These are phyloP conservation scores for Leptopilina myrica DNA, from an alignment of 2,888 invertebrate species.

Conservation along the genomic window DNA sequence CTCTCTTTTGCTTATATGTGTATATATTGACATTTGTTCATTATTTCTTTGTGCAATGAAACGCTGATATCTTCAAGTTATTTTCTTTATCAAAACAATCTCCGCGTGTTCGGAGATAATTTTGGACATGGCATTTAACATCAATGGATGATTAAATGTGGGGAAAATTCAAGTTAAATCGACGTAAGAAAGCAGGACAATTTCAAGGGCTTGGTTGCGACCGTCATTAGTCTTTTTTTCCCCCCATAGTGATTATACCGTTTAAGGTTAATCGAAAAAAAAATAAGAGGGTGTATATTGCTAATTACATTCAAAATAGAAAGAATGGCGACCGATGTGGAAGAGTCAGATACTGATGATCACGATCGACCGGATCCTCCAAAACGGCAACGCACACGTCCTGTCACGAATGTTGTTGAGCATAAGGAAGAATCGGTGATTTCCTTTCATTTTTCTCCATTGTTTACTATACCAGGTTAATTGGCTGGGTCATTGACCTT, in stretches of 20 bases:
- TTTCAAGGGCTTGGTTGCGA: slow-evolving; percentile 28
- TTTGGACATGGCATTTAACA: slow-evolving; percentile 3
- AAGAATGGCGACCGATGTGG: slow-evolving; percentile 72
- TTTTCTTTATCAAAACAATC: slow-evolving; percentile 33
- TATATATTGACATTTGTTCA: slow-evolving; percentile 42
- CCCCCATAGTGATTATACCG: neutral
- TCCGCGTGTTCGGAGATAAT: slow-evolving; percentile 15
- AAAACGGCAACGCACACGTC: slow-evolving; percentile 65
- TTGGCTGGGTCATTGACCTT: slow-evolving; percentile 36
- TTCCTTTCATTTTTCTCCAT: slow-evolving; percentile 36
- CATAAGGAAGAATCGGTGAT: slow-evolving; percentile 49
- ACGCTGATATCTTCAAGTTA: slow-evolving; percentile 34
- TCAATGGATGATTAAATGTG: slow-evolving; percentile 13
- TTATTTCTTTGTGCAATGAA: slow-evolving; percentile 40
- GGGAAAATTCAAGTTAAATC: neutral
- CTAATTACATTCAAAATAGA: slow-evolving; percentile 38
- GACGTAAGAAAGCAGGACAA: neutral
- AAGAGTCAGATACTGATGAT: slow-evolving; percentile 72
- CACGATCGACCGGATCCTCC: slow-evolving; percentile 69
- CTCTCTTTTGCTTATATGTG: slow-evolving; percentile 24
- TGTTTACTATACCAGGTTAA: slow-evolving; percentile 23
- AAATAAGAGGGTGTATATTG: neutral
- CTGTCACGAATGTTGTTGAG: slow-evolving; percentile 44
- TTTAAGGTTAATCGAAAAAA: slow-evolving; percentile 26
- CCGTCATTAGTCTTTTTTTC: slow-evolving; percentile 27